Evolutionary conservation across 2,888 invertebrate genomes (phyloP), one percentile per base, ranked within the genome.

Genomic region (Parapristionchus giblindavisi): DNA sequence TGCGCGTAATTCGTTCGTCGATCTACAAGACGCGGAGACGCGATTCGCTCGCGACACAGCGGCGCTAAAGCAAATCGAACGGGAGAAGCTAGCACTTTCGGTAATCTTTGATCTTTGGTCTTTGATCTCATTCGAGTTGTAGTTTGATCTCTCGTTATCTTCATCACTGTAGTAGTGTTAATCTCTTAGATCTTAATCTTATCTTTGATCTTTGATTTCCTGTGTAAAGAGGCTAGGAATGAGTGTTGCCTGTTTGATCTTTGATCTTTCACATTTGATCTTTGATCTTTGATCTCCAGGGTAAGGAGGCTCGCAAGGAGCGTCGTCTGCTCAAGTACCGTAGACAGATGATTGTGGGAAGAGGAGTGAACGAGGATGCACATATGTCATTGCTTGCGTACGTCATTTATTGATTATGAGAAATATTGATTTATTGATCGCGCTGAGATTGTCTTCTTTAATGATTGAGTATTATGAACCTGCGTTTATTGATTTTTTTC

Each of bases 21-120:
- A 43, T 58, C 51, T 60, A 1, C 72, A 72, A 48, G 38, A 32
- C 36, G 81, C 85, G n/a, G 87, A 87, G 77, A 83, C 81, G 56
- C 80, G 79, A 38, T 84, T 84, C 34, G 78, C 82, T 76, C 61
- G 75, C 43, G 83, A 85, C 43, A 79, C 80, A 17, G 83, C 82
- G 5, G 80, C 85, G 68, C 76, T 87, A 27, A 83, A 81, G 77
- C 82, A 85, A 68, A 85, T 87, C 75, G 87, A 87, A 71, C 80
- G 83, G 54, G 85, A 85, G 74, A 85, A 87, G 75, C 78, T 81
- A 54, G 77, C 82, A 52, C 78, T 85, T 34, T 81, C 86, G 77
- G 87, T 87, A 76, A 51, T 80, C 75, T 24, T n/a, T 21, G 0
- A 38, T 58, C n/a, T n/a, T n/a, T n/a, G n/a, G 24, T 65, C 14